Percentiles rank a stretch among this genome's conserved stretches.
phyloP scores from a whole-genome alignment of 2,113 vertebrate species.

The Lethenteron camtschaticum region DNA sequence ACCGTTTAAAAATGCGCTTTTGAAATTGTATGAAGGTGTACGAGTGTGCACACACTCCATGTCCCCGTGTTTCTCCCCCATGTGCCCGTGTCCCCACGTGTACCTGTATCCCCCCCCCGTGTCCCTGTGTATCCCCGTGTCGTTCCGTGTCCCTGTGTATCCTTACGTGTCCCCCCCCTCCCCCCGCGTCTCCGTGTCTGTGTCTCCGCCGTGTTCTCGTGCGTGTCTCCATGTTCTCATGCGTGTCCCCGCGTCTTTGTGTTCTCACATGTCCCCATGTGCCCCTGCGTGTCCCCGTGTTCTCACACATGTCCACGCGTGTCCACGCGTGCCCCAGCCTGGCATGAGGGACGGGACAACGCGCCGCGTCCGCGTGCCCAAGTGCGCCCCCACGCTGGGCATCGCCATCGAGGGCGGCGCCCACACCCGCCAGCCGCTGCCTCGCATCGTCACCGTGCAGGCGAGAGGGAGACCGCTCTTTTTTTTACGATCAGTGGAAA shows the following conservation, averaged over 20 bases:
- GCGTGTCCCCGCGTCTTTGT: background rate
- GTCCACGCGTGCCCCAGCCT: slow-evolving; percentile 24
- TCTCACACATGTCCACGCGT: background rate
- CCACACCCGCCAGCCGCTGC: slow-evolving; percentile 81
- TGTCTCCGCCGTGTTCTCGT: background rate
- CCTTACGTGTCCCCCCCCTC: background rate
- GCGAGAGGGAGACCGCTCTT: slow-evolving; percentile 20
- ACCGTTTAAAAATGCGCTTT: background rate
- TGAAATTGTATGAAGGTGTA: background rate
- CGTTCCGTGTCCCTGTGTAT: background rate
- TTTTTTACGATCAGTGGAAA: background rate
- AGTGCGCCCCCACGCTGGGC: slow-evolving; percentile 64
- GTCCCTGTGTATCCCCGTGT: background rate
- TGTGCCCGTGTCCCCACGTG: no score
- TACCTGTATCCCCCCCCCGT: no score
- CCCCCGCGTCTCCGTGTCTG: background rate
- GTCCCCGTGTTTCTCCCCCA: no score
- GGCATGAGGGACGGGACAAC: slow-evolving; percentile 74
- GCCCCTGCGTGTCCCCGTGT: no score
- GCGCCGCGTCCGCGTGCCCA: slow-evolving; percentile 52
- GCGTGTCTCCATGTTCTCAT: no score
- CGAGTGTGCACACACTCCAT: accelerated
- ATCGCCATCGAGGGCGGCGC: slow-evolving; percentile 93
- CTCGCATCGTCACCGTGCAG: slow-evolving; percentile 91
- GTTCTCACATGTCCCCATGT: background rate